Conservation (phyloP, 2,888 invertebrate species). For the Dendrolimus pini region DNA sequence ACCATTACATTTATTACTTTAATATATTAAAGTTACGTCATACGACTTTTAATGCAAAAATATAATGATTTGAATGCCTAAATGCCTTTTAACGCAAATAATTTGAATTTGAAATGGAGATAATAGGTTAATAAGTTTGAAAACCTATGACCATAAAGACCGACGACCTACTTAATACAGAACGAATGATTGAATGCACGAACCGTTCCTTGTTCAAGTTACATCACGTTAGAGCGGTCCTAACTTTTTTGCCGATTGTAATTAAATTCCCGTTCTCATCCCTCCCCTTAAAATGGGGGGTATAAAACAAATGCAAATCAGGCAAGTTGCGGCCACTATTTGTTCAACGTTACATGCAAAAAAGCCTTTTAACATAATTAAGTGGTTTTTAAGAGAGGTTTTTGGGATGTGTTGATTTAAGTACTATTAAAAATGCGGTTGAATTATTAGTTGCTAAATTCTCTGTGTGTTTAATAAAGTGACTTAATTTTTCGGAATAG, state of each 20-base stretch:
- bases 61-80: too few species aligned
- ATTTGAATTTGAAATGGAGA: too few species aligned
- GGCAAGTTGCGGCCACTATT: background rate
- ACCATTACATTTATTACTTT: too few species aligned
- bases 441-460: too few species aligned
- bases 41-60: too few species aligned
- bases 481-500: too few species aligned
- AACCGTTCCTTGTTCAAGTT: background rate
- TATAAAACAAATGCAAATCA: background rate
- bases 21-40: too few species aligned
- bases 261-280: background rate
- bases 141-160: background rate
- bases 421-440: background rate
- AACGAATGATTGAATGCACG: background rate
- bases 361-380: background rate
- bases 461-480: too few species aligned
- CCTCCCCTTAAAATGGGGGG: background rate
- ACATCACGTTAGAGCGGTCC: background rate
- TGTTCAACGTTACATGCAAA: background rate
- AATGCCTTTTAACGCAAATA: too few species aligned
- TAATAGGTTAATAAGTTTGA: too few species aligned
- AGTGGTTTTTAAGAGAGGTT: background rate
- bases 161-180: background rate
- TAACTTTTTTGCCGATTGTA: background rate
- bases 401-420: background rate